These are phyloP conservation scores for Ormyrus thymus DNA, from an alignment of 2,888 invertebrate genomes.

Conservation along the genomic window DNA sequence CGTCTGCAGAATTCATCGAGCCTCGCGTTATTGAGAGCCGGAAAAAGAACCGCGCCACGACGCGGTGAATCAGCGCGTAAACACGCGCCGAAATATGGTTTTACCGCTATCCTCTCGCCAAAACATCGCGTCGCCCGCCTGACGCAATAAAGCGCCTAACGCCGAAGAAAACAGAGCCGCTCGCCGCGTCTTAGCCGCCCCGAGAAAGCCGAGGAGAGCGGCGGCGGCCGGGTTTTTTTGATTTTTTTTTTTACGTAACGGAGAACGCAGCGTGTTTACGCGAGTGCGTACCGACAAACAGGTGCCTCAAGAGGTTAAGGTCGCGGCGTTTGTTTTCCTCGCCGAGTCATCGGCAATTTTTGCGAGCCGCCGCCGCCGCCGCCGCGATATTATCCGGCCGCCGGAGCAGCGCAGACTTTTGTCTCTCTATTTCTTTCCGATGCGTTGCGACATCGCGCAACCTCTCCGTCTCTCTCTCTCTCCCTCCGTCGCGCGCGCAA, in stretches of 20 bases:
- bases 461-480: not conserved
- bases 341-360: constrained; percentile 35
- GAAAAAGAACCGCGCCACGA: no score
- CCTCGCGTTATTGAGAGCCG: no score
- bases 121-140: no score
- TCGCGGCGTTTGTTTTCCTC: constrained; percentile 50
- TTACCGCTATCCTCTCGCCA: no score
- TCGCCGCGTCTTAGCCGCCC: no score
- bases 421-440: not conserved
- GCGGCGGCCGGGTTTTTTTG: no score
- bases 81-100: no score
- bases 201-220: no score
- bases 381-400: constrained; percentile 30
- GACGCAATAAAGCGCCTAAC: no score
- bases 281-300: constrained; percentile 19
- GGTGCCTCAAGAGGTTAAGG: constrained; percentile 54
- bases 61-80: no score
- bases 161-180: no score
- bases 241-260: constrained; percentile 30
- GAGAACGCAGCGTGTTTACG: not conserved
- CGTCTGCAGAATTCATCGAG: no score
- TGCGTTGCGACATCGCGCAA: constrained; percentile 13
- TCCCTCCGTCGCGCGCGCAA: not conserved
- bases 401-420: constrained; percentile 1
- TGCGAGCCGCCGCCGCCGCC: constrained; percentile 1